phyloP scores from a whole-genome alignment of 2,113 vertebrate species.

The Axis porcinus region DNA sequence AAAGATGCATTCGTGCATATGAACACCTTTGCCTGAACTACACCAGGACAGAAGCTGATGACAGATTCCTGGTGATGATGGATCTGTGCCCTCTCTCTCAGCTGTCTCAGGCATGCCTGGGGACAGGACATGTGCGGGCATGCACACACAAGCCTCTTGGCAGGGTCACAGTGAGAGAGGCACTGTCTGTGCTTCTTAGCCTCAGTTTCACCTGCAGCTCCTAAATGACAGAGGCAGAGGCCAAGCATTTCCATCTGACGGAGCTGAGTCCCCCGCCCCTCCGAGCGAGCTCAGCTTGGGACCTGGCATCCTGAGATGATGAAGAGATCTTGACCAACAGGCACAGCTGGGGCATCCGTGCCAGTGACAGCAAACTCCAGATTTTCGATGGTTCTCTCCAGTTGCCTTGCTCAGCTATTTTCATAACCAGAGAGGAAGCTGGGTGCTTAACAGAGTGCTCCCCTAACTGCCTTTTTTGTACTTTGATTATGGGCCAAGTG shows the following conservation, averaged over 20 bases:
- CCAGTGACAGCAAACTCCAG: background rate
- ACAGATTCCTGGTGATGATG: background rate
- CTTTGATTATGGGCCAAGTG: background rate
- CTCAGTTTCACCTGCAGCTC: background rate
- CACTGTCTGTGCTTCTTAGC: background rate
- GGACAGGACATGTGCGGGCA: background rate
- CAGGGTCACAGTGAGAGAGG: background rate
- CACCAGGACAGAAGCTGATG: background rate
- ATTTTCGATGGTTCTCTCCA: background rate
- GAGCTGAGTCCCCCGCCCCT: background rate
- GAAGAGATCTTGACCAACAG: background rate
- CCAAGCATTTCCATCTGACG: background rate
- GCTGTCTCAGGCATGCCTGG: background rate
- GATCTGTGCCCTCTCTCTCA: background rate
- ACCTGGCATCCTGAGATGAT: background rate
- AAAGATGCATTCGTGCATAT: background rate
- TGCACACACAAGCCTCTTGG: background rate
- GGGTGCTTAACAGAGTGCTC: background rate
- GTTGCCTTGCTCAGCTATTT: background rate
- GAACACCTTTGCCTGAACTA: background rate
- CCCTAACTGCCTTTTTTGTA: background rate
- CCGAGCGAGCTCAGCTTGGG: background rate
- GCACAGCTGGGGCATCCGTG: background rate
- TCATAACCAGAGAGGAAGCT: background rate
- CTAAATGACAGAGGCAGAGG: background rate